Evolutionary conservation across 2,797 vertebrate genomes (phyloP).

Genomic region (Pangasius krempfi): DNA sequence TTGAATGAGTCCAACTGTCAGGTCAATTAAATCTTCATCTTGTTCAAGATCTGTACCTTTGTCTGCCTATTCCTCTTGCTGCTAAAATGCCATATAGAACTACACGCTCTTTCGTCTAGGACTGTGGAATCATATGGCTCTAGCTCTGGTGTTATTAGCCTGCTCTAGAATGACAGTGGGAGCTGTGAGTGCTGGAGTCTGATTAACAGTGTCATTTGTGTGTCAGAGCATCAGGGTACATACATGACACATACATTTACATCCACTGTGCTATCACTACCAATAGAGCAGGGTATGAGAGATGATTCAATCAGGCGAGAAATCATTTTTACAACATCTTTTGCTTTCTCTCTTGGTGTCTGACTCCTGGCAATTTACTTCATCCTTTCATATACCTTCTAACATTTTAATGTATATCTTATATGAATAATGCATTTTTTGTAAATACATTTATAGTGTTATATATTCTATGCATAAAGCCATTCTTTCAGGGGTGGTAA

Average conservation of each 20-base stretch:
- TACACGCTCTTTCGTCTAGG: slow-evolving; percentile 42
- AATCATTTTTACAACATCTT: slow-evolving; percentile 10
- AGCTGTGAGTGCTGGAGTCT: slow-evolving; percentile 42
- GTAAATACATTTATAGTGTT: not conserved
- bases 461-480: not conserved
- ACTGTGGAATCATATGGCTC: not conserved
- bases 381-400: not conserved
- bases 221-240: slow-evolving; percentile 47
- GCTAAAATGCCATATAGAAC: slow-evolving; percentile 29
- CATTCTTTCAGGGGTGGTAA: not conserved
- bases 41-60: not conserved
- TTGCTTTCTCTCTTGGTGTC: not conserved
- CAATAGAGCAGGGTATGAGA: not conserved
- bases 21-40: not conserved
- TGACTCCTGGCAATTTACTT: not conserved
- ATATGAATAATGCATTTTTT: not conserved
- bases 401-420: not conserved
- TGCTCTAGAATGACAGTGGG: slow-evolving; percentile 1
- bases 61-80: not conserved
- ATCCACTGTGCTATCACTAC: not conserved
- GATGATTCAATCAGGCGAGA: slow-evolving; percentile 12
- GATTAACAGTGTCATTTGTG: slow-evolving; percentile 44
- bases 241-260: slow-evolving; percentile 3
- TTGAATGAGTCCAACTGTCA: not conserved
- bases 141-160: slow-evolving; percentile 27